Conservation (phyloP, 2,888 invertebrate species). For the Branchipolynoe longqiensis region DNA sequence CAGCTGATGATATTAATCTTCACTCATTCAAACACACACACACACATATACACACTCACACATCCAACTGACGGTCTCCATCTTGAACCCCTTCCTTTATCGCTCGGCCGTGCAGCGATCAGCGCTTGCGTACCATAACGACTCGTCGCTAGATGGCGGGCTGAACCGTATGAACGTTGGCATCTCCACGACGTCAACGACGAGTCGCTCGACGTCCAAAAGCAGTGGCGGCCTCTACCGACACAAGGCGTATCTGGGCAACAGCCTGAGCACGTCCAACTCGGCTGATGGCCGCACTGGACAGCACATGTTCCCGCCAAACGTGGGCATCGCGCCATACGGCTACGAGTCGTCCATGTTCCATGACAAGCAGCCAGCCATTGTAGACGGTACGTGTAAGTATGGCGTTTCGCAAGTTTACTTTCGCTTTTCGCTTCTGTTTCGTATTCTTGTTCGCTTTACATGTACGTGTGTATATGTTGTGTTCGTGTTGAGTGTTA, state of each 20-base stretch:
- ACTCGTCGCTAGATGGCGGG: constrained; percentile 81
- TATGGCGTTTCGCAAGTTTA: neutral
- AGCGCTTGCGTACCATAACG: constrained; percentile 89
- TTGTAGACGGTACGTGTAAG: constrained; percentile 68
- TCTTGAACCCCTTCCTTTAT: no score
- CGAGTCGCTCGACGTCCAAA: constrained; percentile 95
- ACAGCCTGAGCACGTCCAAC: constrained; percentile 76
- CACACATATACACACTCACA: no score
- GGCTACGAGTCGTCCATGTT: constrained; percentile 73
- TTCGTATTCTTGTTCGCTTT: neutral
- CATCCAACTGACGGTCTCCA: no score
- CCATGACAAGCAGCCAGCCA: constrained; percentile 66
- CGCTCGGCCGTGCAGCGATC: no score
- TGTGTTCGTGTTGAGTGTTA: neutral
- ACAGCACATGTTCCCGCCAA: constrained; percentile 46
- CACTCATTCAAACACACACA: no score
- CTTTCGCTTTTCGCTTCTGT: neutral
- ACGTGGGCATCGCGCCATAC: constrained; percentile 68
- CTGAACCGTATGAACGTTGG: constrained; percentile 85
- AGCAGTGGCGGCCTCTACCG: constrained; percentile 93
- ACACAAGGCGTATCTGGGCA: constrained; percentile 74
- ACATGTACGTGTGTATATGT: neutral
- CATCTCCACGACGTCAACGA: constrained; percentile 96
- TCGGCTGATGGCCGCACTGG: constrained; percentile 74
- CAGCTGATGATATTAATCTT: no score